These are phyloP conservation scores for Anabas testudineus DNA, from an alignment of 2,797 vertebrate genomes.

Conservation along the genomic window DNA sequence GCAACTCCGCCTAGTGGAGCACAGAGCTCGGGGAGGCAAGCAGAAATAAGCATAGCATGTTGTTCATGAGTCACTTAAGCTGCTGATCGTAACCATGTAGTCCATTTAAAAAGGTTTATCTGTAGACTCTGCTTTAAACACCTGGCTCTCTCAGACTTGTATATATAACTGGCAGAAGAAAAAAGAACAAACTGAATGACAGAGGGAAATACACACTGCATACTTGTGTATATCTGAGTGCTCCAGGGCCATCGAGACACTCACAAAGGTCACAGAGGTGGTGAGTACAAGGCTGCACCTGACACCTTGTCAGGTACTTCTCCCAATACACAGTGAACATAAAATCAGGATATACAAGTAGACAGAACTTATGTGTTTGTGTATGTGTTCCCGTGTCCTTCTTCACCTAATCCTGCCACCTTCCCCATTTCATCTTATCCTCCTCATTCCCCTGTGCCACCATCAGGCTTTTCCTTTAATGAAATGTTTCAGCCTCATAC, in stretches of 20 bases:
- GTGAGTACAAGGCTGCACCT: conserved; percentile 31
- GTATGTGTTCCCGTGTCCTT: conserved; percentile 23
- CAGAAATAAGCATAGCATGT: conserved; percentile 47
- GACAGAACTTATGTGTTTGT: conserved; percentile 12
- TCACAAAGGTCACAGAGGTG: conserved; percentile 43
- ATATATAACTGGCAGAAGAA: no score
- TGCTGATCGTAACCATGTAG: no score
- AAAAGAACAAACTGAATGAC: conserved; percentile 8
- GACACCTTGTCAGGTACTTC: conserved; percentile 50
- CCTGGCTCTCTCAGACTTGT: no score
- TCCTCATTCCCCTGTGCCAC: conserved; percentile 46
- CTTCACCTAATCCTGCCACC: conserved; percentile 48
- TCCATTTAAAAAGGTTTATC: no score
- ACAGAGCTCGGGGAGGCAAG: conserved; percentile 32
- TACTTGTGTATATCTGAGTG: conserved; percentile 15
- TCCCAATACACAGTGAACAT: conserved; percentile 27
- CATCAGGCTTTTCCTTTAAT: conserved; percentile 68
- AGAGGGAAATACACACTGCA: neutral
- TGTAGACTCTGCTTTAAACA: no score
- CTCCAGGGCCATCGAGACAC: conserved; percentile 16
- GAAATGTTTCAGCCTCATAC: conserved; percentile 69
- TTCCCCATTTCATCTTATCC: conserved; percentile 67
- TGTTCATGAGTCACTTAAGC: conserved; percentile 24
- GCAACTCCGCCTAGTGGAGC: conserved; percentile 62
- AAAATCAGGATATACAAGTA: conserved; percentile 12